Evolutionary conservation across 2,113 vertebrate species (phyloP), one percentile per base, ranked within the genome.

Genomic region (Callionymus lyra): DNA sequence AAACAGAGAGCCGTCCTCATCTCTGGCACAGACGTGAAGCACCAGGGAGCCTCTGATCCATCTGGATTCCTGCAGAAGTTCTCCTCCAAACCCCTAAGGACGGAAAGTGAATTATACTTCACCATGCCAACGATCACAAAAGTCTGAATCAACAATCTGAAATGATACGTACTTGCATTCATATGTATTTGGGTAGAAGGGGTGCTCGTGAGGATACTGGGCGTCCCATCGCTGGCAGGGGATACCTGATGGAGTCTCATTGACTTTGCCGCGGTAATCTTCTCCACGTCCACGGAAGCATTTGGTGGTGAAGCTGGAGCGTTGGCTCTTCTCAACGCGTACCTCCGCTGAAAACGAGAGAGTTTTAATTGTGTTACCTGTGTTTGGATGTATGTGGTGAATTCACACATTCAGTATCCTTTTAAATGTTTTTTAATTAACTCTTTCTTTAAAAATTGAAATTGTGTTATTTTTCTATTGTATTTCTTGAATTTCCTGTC

Each of bases 41-140:
- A 98, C 95, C 95, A 98, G 0, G 94, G 94, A 2, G 92, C 95
- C 74, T 98, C 94, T 0, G 94, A 95, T 11, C 90, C 93, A 0
- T 97, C 95, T 0, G 94, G 95, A 63, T 98, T 98, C 44, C 95
- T 84, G 66, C 95, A 98, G 81, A 92, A 98, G 70, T 97, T 97
- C 79, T 97, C 92, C 52, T 88, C 83, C 71, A 98, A 68, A 59
- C 91, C 91, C 56, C 95, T 98, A 65, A n/a, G 8, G 36, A 59
- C 12, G 54, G 38, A 39, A 10, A 41, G 2, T 12, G 4, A 13
- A 13, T 6, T 36, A 14, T 14, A 12, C 10, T 10, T 13, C 2
- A 31, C 13, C 9, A 14, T 42, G 13, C 10, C 2, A 42, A 21
- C 8, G 21, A 27, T 8, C 21, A 5, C 21, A 27, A 27, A n/a